Evolutionary conservation across 2,113 vertebrate genomes (phyloP).

Genomic region (Odocoileus virginianus): DNA sequence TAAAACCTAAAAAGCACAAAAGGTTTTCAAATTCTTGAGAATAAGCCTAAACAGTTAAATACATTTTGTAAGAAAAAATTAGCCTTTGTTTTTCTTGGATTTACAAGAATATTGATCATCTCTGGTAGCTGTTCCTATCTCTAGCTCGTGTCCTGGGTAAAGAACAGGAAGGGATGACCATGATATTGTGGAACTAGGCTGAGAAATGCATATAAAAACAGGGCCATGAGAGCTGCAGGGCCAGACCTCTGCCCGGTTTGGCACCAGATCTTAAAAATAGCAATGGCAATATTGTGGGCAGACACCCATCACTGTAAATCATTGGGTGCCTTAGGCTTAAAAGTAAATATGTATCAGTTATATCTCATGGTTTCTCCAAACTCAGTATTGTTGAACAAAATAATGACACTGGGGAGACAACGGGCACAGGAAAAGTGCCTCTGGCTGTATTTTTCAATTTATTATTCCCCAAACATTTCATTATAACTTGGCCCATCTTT

Average conservation of each 20-base stretch:
- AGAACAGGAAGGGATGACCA: background rate
- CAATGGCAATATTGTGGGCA: background rate
- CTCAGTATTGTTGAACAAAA: background rate
- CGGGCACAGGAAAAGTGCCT: background rate
- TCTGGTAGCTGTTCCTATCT: background rate
- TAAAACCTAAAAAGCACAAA: background rate
- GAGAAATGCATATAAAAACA: background rate
- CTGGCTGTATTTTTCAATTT: constrained; percentile 8
- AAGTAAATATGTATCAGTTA: background rate
- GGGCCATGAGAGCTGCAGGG: background rate
- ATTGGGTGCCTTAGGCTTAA: background rate
- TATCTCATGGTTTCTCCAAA: background rate
- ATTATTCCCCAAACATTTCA: background rate
- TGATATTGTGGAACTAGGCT: background rate
- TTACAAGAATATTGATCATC: background rate
- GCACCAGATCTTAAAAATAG: background rate
- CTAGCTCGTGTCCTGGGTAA: background rate
- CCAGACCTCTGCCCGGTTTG: background rate
- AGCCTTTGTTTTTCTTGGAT: background rate
- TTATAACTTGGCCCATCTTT: background rate
- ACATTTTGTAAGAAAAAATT: background rate
- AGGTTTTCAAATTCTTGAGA: background rate
- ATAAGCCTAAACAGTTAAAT: background rate
- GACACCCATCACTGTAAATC: background rate
- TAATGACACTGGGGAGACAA: background rate